phyloP scores from a whole-genome alignment of 2,888 invertebrate genomes.

The Dichetophora obliterata region DNA sequence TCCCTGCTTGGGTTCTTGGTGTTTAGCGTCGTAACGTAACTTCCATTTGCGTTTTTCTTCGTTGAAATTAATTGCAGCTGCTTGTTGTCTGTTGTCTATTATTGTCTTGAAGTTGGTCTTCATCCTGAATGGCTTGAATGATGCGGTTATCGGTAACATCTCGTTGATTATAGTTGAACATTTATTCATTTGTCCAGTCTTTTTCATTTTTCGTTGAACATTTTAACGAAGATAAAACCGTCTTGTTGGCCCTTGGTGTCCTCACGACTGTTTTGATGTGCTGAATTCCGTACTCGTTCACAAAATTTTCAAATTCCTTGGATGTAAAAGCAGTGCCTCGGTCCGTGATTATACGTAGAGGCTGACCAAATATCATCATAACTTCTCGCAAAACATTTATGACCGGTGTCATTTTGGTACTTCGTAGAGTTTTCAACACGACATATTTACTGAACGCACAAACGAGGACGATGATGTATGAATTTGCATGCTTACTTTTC shows the following conservation, averaged over 20 bases:
- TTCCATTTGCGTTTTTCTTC: constrained; percentile 8
- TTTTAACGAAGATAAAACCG: constrained; percentile 22
- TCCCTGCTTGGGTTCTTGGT: background rate
- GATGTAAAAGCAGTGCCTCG: constrained; percentile 40
- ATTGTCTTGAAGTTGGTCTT: background rate
- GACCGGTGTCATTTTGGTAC: constrained; percentile 45
- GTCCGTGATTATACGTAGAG: constrained; percentile 19
- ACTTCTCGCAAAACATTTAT: constrained; percentile 29
- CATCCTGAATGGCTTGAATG: constrained; percentile 1
- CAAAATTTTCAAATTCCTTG: background rate
- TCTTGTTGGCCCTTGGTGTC: constrained; percentile 31
- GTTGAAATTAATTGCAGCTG: constrained; percentile 34
- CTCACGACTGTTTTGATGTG: constrained; percentile 31
- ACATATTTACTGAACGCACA: constrained; percentile 37
- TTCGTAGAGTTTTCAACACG: constrained; percentile 32
- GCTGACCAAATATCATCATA: constrained; percentile 39
- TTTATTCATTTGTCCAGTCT: constrained; percentile 31
- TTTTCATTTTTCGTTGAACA: constrained; percentile 19
- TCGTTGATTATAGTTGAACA: constrained; percentile 19
- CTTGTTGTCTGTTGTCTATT: background rate
- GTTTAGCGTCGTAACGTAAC: background rate
- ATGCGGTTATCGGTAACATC: constrained; percentile 25
- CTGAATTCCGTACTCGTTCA: constrained; percentile 21
- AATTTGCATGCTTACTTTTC: constrained; percentile 34
- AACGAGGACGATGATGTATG: constrained; percentile 25